Evolutionary conservation across 2,797 vertebrate species (phyloP).

Genomic region (Sebastiscus tertius): DNA sequence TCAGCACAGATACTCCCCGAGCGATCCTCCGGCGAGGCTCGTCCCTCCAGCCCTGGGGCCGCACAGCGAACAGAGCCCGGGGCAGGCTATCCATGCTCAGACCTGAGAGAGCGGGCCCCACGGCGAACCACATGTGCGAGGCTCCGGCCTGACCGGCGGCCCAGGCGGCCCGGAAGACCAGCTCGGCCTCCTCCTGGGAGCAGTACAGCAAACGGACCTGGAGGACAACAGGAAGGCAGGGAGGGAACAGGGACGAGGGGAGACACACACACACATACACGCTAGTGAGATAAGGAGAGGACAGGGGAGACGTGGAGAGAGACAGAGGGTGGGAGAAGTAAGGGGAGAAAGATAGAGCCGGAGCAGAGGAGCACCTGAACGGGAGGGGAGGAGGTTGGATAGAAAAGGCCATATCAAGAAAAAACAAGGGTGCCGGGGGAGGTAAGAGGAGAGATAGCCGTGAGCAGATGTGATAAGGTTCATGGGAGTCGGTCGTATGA

Average conservation of each 20-base stretch:
- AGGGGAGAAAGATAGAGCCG: constrained; percentile 63
- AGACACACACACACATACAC: constrained; percentile 79
- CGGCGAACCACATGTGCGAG: constrained; percentile 95
- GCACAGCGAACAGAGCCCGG: constrained; percentile 90
- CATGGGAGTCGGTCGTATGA: constrained; percentile 44
- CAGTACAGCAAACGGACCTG: constrained; percentile 95
- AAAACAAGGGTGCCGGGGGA: constrained; percentile 49
- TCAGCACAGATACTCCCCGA: constrained; percentile 92
- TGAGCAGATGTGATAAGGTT: constrained; percentile 63
- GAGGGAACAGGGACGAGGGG: constrained; percentile 67
- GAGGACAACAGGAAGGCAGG: constrained; percentile 64
- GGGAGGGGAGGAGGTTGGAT: constrained; percentile 31
- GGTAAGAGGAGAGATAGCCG: constrained; percentile 46
- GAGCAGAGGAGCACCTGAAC: constrained; percentile 56
- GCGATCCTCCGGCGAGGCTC: constrained; percentile 89
- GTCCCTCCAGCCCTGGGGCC: constrained; percentile 93
- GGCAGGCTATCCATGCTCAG: constrained; percentile 87
- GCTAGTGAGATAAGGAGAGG: constrained; percentile 80
- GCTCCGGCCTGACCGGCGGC: constrained; percentile 90
- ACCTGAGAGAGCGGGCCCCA: constrained; percentile 90
- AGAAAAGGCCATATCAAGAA: constrained; percentile 58
- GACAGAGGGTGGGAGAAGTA: constrained; percentile 67
- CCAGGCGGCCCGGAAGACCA: constrained; percentile 90
- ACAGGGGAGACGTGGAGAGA: constrained; percentile 68
- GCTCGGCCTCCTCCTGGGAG: constrained; percentile 92